Evolutionary conservation across 2,888 invertebrate species (phyloP).

Genomic region (Melikaiella ostensackeni): DNA sequence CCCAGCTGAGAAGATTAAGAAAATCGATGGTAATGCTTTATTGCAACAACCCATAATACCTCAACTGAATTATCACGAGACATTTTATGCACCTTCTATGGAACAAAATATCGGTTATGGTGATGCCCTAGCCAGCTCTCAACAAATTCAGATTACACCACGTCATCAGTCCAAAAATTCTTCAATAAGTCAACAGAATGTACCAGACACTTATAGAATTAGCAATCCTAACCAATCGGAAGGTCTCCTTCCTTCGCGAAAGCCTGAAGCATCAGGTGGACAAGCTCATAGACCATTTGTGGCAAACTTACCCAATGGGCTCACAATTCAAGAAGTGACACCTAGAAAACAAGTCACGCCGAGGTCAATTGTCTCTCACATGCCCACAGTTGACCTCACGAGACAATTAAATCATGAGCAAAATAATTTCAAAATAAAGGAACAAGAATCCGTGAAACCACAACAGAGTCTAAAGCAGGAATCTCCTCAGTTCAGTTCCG

Average conservation of each 20-base stretch:
- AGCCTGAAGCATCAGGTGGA: background rate
- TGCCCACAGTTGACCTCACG: background rate
- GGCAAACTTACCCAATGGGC: conserved; percentile 45
- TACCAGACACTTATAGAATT: conserved; percentile 31
- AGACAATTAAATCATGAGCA: background rate
- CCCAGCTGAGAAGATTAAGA: conserved; percentile 65
- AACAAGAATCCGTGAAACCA: background rate
- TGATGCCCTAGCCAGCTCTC: background rate
- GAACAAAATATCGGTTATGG: conserved; percentile 18
- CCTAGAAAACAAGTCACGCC: conserved; percentile 6
- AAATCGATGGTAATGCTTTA: conserved; percentile 44
- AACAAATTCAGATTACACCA: background rate
- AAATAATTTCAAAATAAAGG: background rate
- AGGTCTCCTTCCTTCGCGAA: background rate
- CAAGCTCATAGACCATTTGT: conserved; percentile 58
- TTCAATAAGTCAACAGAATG: conserved; percentile 53
- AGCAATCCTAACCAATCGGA: background rate
- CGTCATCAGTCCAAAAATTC: background rate
- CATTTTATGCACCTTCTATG: background rate
- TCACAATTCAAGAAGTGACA: background rate
- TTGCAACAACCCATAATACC: background rate
- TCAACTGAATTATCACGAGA: background rate
- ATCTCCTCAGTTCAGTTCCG: background rate
- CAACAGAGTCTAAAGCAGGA: background rate
- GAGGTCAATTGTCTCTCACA: background rate